Conservation (phyloP, 2,888 invertebrate genomes). For the Schizaphis graminum region DNA sequence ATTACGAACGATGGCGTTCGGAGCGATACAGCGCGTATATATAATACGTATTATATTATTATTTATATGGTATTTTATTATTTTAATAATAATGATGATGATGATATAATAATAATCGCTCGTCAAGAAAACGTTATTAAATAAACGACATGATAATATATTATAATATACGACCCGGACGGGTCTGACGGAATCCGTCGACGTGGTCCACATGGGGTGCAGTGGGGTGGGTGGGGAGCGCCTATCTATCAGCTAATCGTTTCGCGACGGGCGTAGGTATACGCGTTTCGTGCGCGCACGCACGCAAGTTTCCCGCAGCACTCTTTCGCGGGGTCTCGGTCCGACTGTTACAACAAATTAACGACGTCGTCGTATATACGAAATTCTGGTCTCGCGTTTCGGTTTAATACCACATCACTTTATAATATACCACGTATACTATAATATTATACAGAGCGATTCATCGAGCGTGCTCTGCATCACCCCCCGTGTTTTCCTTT, state of each 20-base stretch:
- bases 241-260: conserved; percentile 11
- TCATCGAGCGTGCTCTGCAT: not conserved
- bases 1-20: not conserved
- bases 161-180: conserved; percentile 2
- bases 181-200: conserved; percentile 10
- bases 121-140: conserved; percentile 8
- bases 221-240: not conserved
- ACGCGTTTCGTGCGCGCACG: not conserved
- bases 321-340: not conserved
- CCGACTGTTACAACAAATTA: conserved; percentile 2
- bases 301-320: not conserved
- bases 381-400: not conserved
- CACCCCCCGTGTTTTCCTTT: not conserved
- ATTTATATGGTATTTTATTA: not conserved
- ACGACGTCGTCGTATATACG: not conserved
- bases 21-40: not conserved
- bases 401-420: not conserved
- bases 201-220: not conserved
- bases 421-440: not conserved
- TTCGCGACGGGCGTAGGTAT: conserved; percentile 13
- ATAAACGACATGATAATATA: conserved; percentile 12
- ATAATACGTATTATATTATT: not conserved
- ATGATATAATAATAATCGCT: conserved; percentile 14
- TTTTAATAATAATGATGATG: not conserved
- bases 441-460: not conserved